These are phyloP conservation scores for Ophiothrix spiculata DNA, from an alignment of 35 echinoderm and acorn worm genomes.

Conservation along the genomic window DNA sequence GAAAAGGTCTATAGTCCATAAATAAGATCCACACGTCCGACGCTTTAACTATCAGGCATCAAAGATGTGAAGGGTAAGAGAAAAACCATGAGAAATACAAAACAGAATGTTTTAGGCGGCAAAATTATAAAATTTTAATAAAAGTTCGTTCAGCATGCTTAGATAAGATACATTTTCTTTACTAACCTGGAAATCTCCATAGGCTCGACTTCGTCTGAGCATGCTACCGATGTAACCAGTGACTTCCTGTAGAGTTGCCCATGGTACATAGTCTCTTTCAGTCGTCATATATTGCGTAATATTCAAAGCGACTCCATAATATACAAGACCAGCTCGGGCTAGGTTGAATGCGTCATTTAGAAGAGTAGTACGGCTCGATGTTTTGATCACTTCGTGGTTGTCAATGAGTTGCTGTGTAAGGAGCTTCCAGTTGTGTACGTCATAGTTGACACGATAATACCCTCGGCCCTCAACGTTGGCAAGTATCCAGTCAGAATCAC, in stretches of 20 bases:
- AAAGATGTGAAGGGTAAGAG: too few relatives aligned
- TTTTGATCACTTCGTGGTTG: conserved; percentile 31
- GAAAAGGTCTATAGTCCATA: too few relatives aligned
- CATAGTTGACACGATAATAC: conserved; percentile 72
- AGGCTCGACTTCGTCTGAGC: conserved; percentile 42
- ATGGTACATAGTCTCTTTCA: conserved; percentile 42
- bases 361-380: background rate
- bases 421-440: conserved; percentile 56
- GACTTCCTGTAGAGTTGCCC: conserved; percentile 20
- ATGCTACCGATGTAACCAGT: conserved; percentile 58
- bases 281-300: conserved; percentile 3
- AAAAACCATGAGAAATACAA: too few relatives aligned
- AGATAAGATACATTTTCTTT: too few relatives aligned
- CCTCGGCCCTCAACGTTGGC: conserved; percentile 45
- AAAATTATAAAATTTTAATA: background rate
- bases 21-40: too few relatives aligned
- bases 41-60: too few relatives aligned
- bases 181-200: conserved; percentile 55
- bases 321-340: background rate
- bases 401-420: conserved; percentile 41
- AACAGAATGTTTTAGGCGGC: too few relatives aligned
- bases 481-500: conserved; percentile 47
- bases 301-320: background rate
- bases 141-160: too few relatives aligned
- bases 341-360: conserved; percentile 41